These are phyloP conservation scores for Diaprepes abbreviatus DNA, from an alignment of 2,888 invertebrate genomes.

Conservation along the genomic window DNA sequence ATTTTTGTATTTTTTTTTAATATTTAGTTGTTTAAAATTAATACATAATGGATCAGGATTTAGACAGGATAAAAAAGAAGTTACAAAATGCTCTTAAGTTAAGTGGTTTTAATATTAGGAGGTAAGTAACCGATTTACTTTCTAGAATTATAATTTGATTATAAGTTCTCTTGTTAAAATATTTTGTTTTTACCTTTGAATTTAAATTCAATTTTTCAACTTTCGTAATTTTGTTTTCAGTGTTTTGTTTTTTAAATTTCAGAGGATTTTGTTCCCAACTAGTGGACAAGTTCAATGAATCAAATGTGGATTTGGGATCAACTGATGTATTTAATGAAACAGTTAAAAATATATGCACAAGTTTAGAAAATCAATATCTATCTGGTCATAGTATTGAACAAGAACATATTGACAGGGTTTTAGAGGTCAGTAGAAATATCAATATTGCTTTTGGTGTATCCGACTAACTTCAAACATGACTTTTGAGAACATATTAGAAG, in stretches of 20 bases:
- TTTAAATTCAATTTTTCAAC: too few relatives aligned
- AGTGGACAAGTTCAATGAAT: conserved; percentile 74
- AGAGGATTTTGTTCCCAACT: conserved; percentile 82
- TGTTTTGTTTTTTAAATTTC: too few relatives aligned
- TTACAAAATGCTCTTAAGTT: conserved; percentile 80
- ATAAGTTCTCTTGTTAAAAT: too few relatives aligned
- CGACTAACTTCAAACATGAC: too few relatives aligned
- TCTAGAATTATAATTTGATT: too few relatives aligned
- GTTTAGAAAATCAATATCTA: conserved; percentile 84
- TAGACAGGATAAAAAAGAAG: conserved; percentile 72
- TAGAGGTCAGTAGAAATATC: conserved; percentile 72
- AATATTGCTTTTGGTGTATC: too few relatives aligned
- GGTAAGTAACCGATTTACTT: conserved; percentile 67
- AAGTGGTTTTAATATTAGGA: conserved; percentile 80
- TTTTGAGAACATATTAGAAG: too few relatives aligned
- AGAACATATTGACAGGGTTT: conserved; percentile 80
- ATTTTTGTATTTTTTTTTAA: background rate
- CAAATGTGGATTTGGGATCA: conserved; percentile 69
- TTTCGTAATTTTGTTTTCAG: too few relatives aligned
- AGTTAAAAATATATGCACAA: conserved; percentile 82
- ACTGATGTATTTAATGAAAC: conserved; percentile 76
- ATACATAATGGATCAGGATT: conserved; percentile 29
- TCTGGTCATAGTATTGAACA: conserved; percentile 80
- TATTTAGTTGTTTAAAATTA: background rate
- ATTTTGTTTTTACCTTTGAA: too few relatives aligned